Evolutionary conservation across 1,140 invertebrate genomes (phyloP), one percentile per base, ranked within the genome.

Genomic region (Anastatus disparis): DNA sequence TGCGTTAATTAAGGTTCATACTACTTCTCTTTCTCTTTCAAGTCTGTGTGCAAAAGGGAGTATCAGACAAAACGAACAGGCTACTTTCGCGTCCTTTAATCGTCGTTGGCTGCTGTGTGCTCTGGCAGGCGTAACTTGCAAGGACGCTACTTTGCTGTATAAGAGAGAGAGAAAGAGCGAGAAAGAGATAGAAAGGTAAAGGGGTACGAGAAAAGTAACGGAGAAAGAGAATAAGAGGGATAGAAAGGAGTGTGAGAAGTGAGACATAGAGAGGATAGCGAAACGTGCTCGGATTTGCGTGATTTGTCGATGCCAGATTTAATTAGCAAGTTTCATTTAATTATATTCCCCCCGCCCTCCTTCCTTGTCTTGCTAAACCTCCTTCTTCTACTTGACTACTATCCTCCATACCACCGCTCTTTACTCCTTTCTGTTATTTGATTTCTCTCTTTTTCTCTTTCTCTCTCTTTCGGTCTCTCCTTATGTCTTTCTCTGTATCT

Each of bases 271-370:
- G n/a, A n/a, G n/a, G n/a, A n/a, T n/a, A n/a, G n/a, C n/a, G n/a
- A n/a, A n/a, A n/a, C n/a, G 38, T 9, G 46, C 67, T 15, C 40
- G 35, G 52, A 67, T 74, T 74, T 50, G 66, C 59, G 63, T 72
- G 73, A 75, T 74, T 79, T 76, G 74, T 78, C 74, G 76, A 77
- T 76, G 71, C 76, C 68, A 62, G 56, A 79, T 79, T 81, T 80
- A 79, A 81, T 80, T 80, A 80, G 70, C 74, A 75, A 79, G 74
- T 79, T 81, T 75, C 70, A 72, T 80, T 80, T 79, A 78, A 78
- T 80, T 79, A 75, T 70, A 70, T 58, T 22, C 52, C 27, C 29
- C n/a, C 29, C 48, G 46, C 35, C 40, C 35, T 31, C 52, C 26
- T 29, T 24, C 24, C 31, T 35, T 35, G 6, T 8, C 42, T 46